A percentile compares a stretch with the other conserved stretches of the same genome.
Conservation (phyloP, 2,113 vertebrate genomes). For the Rana temporaria region DNA sequence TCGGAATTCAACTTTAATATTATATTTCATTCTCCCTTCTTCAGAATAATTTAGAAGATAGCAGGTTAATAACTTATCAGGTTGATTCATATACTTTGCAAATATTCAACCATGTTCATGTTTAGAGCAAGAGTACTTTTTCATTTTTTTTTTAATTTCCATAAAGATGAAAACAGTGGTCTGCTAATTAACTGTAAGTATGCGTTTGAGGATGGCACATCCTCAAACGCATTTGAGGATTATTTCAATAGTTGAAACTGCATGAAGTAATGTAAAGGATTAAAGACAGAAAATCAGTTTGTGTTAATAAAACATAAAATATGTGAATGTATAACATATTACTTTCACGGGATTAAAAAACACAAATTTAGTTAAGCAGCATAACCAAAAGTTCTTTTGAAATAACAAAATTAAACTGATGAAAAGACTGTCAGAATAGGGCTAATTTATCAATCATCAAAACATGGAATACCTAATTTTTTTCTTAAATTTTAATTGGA, state of each 20-base stretch:
- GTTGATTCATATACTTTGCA: background rate
- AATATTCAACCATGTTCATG: background rate
- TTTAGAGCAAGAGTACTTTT: background rate
- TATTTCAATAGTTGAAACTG: constrained; percentile 22
- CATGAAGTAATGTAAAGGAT: constrained; percentile 59
- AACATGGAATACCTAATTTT: background rate
- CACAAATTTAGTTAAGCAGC: constrained; percentile 51
- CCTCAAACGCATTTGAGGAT: too few relatives aligned
- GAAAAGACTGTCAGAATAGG: constrained; percentile 10
- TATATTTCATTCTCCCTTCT: too few relatives aligned
- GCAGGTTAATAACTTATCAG: too few relatives aligned
- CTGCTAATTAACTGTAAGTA: constrained; percentile 19
- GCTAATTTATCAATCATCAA: background rate
- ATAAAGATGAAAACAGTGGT: background rate
- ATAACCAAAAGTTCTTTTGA: background rate
- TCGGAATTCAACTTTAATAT: too few relatives aligned
- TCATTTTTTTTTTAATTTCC: background rate
- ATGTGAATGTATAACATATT: constrained; percentile 15
- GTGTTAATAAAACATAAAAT: constrained; percentile 57
- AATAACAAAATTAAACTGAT: constrained; percentile 37
- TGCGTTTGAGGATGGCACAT: constrained; percentile 54
- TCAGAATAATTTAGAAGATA: too few relatives aligned
- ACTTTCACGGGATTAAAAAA: background rate
- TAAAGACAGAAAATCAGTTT: constrained; percentile 45
- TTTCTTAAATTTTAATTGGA: too few relatives aligned